phyloP scores from a whole-genome alignment of 2,797 vertebrate species.

The Hemibagrus guttatus region DNA sequence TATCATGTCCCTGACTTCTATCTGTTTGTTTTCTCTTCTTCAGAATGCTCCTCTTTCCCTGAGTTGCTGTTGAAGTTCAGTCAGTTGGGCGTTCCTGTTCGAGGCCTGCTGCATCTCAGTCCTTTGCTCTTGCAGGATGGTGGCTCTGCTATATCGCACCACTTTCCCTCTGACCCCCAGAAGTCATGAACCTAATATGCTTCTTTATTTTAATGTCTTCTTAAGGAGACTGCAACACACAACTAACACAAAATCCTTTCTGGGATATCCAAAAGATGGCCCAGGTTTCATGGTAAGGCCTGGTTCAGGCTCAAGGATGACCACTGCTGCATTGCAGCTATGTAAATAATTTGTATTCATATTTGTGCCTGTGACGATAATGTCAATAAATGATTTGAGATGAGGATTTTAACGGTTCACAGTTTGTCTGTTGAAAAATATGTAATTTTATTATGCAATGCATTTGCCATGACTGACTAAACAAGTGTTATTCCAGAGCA shows the following conservation, averaged over 20 bases:
- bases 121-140: conserved; percentile 77
- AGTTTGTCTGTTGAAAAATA: neutral
- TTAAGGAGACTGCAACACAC: neutral
- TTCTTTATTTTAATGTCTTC: neutral
- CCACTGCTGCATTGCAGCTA: neutral
- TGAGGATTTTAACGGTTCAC: conserved; percentile 12
- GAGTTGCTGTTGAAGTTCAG: conserved; percentile 84
- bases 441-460: neutral
- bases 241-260: conserved; percentile 6
- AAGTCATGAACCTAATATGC: neutral
- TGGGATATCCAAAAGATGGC: neutral
- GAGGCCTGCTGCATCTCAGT: conserved; percentile 84
- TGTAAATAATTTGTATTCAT: conserved; percentile 54
- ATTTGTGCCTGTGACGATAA: conserved; percentile 45
- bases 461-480: conserved; percentile 36
- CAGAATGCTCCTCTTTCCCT: conserved; percentile 84
- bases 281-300: neutral
- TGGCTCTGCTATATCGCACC: conserved; percentile 36
- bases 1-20: neutral
- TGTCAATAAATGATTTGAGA: conserved; percentile 44
- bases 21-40: conserved; percentile 31
- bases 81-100: conserved; percentile 83
- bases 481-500: conserved; percentile 38
- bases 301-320: neutral
- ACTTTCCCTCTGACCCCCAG: neutral